A percentile compares a stretch with the other conserved stretches of the same genome.
Conservation (phyloP, 1,140 invertebrate genomes). For the Plutomurus gul region DNA sequence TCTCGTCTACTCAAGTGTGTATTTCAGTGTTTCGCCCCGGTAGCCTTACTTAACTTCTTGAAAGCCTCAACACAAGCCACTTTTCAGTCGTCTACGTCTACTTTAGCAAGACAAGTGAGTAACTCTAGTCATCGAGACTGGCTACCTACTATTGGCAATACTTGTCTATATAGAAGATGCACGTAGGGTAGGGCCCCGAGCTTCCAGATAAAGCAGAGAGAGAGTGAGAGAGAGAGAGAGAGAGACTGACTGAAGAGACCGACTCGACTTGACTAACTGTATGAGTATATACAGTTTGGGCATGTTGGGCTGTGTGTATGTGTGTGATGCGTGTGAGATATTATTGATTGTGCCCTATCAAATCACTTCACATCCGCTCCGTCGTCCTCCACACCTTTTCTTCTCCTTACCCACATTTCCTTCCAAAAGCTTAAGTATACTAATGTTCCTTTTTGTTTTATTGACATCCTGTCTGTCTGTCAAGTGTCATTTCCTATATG, state of each 20-base stretch:
- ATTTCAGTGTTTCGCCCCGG: background rate
- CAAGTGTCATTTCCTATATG: background rate
- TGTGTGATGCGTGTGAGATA: constrained; percentile 5
- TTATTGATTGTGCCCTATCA: constrained; percentile 24
- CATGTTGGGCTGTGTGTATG: background rate
- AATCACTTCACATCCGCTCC: constrained; percentile 25
- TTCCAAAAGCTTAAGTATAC: background rate
- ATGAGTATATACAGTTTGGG: too few species aligned
- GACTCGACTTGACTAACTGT: too few species aligned
- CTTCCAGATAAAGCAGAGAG: too few species aligned
- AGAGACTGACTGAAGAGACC: too few species aligned
- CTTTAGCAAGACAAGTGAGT: too few species aligned
- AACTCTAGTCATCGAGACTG: too few species aligned
- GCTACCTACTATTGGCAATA: too few species aligned
- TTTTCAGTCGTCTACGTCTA: background rate
- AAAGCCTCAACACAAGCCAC: background rate
- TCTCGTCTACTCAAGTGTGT: background rate
- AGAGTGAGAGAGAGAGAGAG: too few species aligned
- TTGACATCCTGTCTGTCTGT: constrained; percentile 20
- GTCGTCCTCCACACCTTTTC: constrained; percentile 17
- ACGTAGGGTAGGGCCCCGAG: too few species aligned
- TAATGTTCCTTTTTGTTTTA: constrained; percentile 19
- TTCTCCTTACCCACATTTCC: background rate
- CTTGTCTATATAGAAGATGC: too few species aligned
- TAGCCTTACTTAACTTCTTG: background rate